Conservation (phyloP, 2,888 invertebrate species). For the Achlya flavicornis region DNA sequence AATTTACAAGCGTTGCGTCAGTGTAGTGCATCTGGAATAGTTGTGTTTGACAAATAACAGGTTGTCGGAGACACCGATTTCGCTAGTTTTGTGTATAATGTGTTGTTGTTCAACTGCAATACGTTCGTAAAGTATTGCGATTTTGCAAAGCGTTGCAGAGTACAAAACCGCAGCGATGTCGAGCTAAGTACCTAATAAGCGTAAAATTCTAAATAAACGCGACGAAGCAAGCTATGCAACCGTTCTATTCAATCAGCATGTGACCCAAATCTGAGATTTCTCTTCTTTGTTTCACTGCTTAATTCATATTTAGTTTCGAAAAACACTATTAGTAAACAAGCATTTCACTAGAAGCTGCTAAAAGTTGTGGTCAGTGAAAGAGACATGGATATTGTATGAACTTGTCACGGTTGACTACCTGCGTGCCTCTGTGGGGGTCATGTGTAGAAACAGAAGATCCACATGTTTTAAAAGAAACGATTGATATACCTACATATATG, state of each 20-base stretch:
- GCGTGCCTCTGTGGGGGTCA: slow-evolving; percentile 68
- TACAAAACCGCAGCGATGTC: slow-evolving; percentile 20
- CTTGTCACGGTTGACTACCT: slow-evolving; percentile 75
- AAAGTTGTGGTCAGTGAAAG: slow-evolving; percentile 33
- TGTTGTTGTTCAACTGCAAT: slow-evolving; percentile 61
- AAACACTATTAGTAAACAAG: slow-evolving; percentile 28
- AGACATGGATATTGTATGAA: slow-evolving; percentile 53
- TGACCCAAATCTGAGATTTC: slow-evolving; percentile 83
- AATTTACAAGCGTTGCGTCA: slow-evolving; percentile 59
- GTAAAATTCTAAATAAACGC: slow-evolving; percentile 32
- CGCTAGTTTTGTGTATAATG: slow-evolving; percentile 67
- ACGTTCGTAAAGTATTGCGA: slow-evolving; percentile 40
- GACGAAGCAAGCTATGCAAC: slow-evolving; percentile 53
- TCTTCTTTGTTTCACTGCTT: slow-evolving; percentile 68
- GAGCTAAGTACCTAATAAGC: slow-evolving; percentile 22
- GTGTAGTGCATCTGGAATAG: slow-evolving; percentile 67
- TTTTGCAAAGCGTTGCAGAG: slow-evolving; percentile 28
- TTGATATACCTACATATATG: slow-evolving; percentile 20
- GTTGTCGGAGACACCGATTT: slow-evolving; percentile 78
- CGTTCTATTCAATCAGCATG: slow-evolving; percentile 77
- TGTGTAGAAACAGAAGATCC: slow-evolving; percentile 46
- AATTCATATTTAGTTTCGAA: slow-evolving; percentile 42
- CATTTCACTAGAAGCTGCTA: slow-evolving; percentile 21
- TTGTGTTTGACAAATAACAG: slow-evolving; percentile 81
- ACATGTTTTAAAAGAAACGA: slow-evolving; percentile 29